Conservation (phyloP, 2,113 vertebrate genomes). For the Pelodiscus sinensis region DNA sequence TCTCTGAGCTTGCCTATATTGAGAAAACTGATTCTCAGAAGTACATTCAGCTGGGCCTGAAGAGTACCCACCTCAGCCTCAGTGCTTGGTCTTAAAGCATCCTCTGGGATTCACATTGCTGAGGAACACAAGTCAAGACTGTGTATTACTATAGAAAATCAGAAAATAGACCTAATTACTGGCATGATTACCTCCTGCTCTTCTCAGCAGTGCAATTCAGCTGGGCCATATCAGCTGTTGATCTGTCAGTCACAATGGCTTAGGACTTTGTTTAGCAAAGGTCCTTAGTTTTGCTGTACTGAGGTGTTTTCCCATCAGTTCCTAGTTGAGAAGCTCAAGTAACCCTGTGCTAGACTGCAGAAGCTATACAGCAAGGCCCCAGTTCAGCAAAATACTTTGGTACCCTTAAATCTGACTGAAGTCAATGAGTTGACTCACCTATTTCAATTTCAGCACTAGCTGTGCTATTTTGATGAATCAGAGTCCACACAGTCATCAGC, state of each 20-base stretch:
- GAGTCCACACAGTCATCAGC: slow-evolving; percentile 58
- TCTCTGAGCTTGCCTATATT: neutral
- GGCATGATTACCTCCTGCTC: neutral
- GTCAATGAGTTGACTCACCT: neutral
- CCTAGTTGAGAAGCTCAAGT: neutral
- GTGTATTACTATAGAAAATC: neutral
- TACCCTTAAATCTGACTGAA: neutral
- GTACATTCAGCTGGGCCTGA: neutral
- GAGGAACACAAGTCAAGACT: neutral
- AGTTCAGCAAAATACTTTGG: neutral
- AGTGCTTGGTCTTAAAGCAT: neutral
- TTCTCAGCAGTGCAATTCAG: neutral
- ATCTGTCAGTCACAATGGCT: neutral
- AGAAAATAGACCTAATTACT: neutral
- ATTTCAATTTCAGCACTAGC: neutral
- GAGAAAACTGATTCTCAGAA: neutral
- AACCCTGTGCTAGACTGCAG: neutral
- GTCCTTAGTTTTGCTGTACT: neutral
- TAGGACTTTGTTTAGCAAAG: neutral
- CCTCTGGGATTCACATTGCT: neutral
- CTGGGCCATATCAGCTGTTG: neutral
- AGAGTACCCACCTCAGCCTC: neutral
- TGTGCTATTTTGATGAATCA: neutral
- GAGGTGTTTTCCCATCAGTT: neutral
- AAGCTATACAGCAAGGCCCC: neutral